Evolutionary conservation across 2,113 vertebrate genomes (phyloP).

Genomic region (Columba janthina): DNA sequence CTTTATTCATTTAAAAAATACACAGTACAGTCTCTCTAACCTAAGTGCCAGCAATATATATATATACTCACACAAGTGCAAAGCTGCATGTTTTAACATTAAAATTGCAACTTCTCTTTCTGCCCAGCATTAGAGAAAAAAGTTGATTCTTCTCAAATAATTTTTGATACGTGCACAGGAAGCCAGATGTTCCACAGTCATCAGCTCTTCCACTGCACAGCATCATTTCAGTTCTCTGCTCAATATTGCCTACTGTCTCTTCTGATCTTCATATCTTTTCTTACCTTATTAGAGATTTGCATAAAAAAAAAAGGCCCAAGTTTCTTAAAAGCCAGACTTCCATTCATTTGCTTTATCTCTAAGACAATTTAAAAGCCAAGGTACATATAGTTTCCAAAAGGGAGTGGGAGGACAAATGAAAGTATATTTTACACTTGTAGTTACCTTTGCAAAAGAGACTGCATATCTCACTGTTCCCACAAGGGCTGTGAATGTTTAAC

Average conservation of each 20-base stretch:
- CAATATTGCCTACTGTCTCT: neutral
- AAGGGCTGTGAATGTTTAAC: conserved; percentile 37
- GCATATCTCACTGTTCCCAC: conserved; percentile 7
- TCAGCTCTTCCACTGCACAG: neutral
- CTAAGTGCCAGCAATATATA: neutral
- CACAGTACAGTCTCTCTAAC: neutral
- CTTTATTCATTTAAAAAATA: neutral
- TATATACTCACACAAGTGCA: neutral
- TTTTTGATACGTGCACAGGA: neutral
- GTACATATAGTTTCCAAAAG: neutral
- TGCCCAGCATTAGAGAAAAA: neutral
- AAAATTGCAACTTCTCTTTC: neutral
- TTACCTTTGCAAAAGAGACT: conserved; percentile 19
- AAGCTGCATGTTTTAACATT: neutral
- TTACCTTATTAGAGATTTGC: neutral
- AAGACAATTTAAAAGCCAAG: neutral
- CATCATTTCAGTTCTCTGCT: neutral
- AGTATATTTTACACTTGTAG: conserved; percentile 32
- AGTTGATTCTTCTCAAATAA: neutral
- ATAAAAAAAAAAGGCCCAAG: neutral
- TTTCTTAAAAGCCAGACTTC: neutral
- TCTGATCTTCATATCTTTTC: neutral
- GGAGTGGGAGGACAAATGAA: conserved; percentile 22
- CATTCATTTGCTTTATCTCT: neutral
- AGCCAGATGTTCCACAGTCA: neutral